Conservation (phyloP, 53 echinoderm and acorn worm species). For the Luidia sarsii region DNA sequence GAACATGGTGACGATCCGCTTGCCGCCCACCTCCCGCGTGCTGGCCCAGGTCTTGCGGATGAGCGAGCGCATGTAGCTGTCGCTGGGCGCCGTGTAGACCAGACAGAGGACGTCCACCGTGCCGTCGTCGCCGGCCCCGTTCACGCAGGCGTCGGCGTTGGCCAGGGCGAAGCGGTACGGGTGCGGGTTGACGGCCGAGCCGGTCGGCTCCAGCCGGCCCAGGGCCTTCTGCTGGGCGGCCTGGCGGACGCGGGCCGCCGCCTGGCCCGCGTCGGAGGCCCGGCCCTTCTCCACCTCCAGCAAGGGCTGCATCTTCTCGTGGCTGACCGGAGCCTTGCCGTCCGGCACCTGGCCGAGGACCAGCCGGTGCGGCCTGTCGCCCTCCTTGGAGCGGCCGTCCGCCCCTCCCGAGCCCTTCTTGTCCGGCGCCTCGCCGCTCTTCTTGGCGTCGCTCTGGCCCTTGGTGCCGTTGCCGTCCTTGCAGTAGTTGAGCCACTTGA, state of each 20-base stretch:
- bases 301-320: background rate
- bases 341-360: background rate
- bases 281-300: background rate
- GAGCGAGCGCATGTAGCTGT: slow-evolving; percentile 22
- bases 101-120: slow-evolving; percentile 28
- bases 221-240: background rate
- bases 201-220: background rate
- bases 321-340: background rate
- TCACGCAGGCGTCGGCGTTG: slow-evolving; percentile 10
- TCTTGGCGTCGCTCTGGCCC: background rate
- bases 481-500: slow-evolving; percentile 30
- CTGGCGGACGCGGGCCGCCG: no score
- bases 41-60: slow-evolving; percentile 51
- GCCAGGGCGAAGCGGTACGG: slow-evolving; percentile 1
- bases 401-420: background rate
- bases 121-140: slow-evolving; percentile 22
- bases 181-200: slow-evolving; percentile 4
- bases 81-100: slow-evolving; percentile 18
- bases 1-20: slow-evolving; percentile 61
- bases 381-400: background rate
- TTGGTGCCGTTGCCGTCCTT: background rate
- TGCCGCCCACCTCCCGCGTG: slow-evolving; percentile 30
- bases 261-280: background rate
- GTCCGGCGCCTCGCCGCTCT: background rate
- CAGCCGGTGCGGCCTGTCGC: background rate